Base-by-base conservation (phyloP, 2,888 invertebrate species). In the Seira ritae region DNA sequence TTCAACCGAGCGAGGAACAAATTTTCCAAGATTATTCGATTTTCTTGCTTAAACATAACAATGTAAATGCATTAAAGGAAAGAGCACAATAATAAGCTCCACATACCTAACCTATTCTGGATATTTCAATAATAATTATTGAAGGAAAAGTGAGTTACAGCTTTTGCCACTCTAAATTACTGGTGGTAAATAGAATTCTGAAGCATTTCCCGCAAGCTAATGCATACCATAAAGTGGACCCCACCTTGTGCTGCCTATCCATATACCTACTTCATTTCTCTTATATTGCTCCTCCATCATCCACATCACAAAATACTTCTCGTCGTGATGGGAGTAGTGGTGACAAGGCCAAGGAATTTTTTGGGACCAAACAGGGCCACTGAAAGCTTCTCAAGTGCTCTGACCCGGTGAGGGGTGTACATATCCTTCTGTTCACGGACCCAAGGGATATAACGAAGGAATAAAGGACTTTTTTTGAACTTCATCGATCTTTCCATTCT, bases 321-420 rank as follows among this genome's bases (percentile, higher is more conserved):
- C 31, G 31, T 31, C 31, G 2, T 31, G 31, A 31, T 31, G 31
- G 31, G 31, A 31, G 31, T 31, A 31, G 50, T 67, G 71, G 79
- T 80, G 70, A 80, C 73, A 79, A 74, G 74, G 74, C 69, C 65
- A 74, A 80, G 74, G 74, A 80, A 80, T 17, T 55, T 74, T 75
- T 73, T 69, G 65, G 80, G 74, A 37, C 62, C 46, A 69, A 70
- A 74, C 80, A 68, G 74, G 31, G 20, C 62, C 23, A 19, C 67
- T 68, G 60, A 80, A 74, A 80, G 68, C 23, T 67, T 74, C 69
- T 42, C 23, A 37, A 68, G 60, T 73, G 60, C 69, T 66, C 68
- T 80, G 73, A 73, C 80, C 24, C 80, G 23, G 80, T 68, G 73
- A 74, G 80, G 80, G 80, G 80, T 74, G 74, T 74, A 67, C 80